Conservation (phyloP, 2,797 vertebrate genomes). For the Sarcophilus harrisii region DNA sequence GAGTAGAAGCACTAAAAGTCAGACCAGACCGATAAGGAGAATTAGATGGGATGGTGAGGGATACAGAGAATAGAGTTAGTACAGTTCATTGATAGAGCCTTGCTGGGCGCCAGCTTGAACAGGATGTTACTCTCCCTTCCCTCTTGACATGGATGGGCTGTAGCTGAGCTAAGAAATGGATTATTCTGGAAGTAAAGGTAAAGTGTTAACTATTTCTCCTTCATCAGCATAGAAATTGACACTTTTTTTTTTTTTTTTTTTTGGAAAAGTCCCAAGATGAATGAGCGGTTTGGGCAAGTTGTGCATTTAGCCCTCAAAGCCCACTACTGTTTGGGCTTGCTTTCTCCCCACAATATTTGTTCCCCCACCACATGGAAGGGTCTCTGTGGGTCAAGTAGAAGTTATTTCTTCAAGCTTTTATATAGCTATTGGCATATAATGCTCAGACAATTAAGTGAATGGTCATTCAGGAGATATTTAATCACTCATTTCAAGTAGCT, state of each 20-base stretch:
- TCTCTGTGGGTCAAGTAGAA: neutral
- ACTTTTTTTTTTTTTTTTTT: neutral
- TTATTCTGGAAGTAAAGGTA: neutral
- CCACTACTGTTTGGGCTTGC: neutral
- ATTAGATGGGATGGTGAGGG: neutral
- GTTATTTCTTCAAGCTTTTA: neutral
- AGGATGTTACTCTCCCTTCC: neutral
- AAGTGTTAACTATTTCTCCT: neutral
- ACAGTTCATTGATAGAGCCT: neutral
- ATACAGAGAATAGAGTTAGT: neutral
- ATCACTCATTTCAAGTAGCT: constrained; percentile 20
- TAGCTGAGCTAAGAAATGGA: neutral
- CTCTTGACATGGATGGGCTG: neutral
- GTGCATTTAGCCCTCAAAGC: constrained; percentile 1
- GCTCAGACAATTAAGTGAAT: neutral
- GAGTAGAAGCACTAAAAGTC: neutral
- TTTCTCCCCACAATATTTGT: neutral
- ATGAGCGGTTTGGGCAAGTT: neutral
- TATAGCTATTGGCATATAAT: neutral
- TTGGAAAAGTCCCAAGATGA: neutral
- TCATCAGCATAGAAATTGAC: neutral
- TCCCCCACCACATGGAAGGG: neutral
- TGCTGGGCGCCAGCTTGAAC: neutral
- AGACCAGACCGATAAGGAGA: neutral
- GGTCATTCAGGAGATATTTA: constrained; percentile 6